phyloP scores from a whole-genome alignment of 2,797 vertebrate species.

The Synanceia verrucosa region DNA sequence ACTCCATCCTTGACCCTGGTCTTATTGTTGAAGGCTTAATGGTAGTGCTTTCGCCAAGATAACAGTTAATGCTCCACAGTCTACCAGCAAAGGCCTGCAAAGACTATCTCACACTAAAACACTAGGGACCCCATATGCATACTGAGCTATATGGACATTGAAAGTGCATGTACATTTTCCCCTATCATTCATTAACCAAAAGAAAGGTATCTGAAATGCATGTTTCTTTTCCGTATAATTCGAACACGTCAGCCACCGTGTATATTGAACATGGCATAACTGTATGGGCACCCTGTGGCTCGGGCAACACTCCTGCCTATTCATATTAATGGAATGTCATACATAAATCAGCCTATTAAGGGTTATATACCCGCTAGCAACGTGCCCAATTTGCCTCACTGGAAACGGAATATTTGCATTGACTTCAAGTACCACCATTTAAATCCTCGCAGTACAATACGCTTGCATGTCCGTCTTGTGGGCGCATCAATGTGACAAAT shows the following conservation, averaged over 20 bases:
- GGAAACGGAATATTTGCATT: constrained; percentile 36
- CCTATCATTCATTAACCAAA: constrained; percentile 60
- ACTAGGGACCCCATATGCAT: constrained; percentile 72
- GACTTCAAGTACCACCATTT: constrained; percentile 20
- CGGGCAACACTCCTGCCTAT: constrained; percentile 29
- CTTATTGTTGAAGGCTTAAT: constrained; percentile 80
- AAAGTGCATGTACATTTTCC: constrained; percentile 54
- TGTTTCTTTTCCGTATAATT: constrained; percentile 43
- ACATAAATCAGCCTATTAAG: constrained; percentile 61
- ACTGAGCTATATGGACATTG: constrained; percentile 66
- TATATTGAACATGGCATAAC: constrained; percentile 18
- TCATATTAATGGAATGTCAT: constrained; percentile 54
- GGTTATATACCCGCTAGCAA: constrained; percentile 32
- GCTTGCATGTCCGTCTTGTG: neutral
- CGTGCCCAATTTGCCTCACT: constrained; percentile 45
- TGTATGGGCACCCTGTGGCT: constrained; percentile 16
- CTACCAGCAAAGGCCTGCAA: constrained; percentile 61
- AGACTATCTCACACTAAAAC: constrained; percentile 67
- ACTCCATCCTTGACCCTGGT: constrained; percentile 82
- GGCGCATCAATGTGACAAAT: constrained; percentile 48
- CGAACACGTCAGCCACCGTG: constrained; percentile 8
- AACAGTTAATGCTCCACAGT: constrained; percentile 76
- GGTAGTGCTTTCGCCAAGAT: constrained; percentile 70
- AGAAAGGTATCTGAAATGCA: constrained; percentile 51
- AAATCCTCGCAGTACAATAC: neutral